Evolutionary conservation across 2,113 vertebrate genomes (phyloP).

Genomic region (Rhinogobius similis): DNA sequence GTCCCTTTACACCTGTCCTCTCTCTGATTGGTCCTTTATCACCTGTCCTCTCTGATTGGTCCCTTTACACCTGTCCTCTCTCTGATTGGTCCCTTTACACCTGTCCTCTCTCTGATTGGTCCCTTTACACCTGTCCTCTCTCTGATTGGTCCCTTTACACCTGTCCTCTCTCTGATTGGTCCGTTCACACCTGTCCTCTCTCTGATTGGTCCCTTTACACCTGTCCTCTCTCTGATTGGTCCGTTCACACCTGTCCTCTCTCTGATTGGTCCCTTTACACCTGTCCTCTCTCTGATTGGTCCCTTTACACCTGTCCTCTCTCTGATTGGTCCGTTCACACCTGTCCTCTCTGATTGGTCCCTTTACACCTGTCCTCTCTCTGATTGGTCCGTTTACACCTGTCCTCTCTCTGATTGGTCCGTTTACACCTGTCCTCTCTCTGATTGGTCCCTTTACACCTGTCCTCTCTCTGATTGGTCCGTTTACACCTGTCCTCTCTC

Average conservation of each 20-base stretch:
- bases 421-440: slow-evolving; percentile 72
- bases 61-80: too few species aligned
- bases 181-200: slow-evolving; percentile 54
- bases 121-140: too few species aligned
- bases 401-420: background rate
- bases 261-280: too few species aligned
- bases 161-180: slow-evolving; percentile 81
- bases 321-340: too few species aligned
- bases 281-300: too few species aligned
- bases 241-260: slow-evolving; percentile 62
- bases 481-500: slow-evolving; percentile 72
- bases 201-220: background rate
- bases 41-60: too few species aligned
- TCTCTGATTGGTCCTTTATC: too few species aligned
- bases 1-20: too few species aligned
- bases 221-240: slow-evolving; percentile 80
- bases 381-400: slow-evolving; percentile 82
- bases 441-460: slow-evolving; percentile 75
- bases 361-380: too few species aligned
- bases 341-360: too few species aligned
- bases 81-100: too few species aligned
- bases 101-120: slow-evolving; percentile 61
- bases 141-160: background rate
- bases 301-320: too few species aligned
- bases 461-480: background rate